phyloP scores from a whole-genome alignment of 2,113 vertebrate species.

The Megaceryle maxima region DNA sequence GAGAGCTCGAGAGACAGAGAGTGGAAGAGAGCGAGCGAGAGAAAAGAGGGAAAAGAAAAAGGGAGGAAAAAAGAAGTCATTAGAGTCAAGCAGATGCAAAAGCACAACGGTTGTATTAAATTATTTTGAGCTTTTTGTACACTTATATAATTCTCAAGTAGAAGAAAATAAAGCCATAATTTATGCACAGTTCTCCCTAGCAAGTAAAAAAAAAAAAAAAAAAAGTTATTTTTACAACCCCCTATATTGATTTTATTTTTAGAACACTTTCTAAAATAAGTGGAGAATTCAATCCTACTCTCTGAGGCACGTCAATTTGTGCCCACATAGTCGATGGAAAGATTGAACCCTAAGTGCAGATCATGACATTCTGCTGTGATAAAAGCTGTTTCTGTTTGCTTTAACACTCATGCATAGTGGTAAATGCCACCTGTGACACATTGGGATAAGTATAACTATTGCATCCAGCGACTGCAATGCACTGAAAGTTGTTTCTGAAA shows the following conservation, averaged over 20 bases:
- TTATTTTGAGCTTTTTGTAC: conserved; percentile 4
- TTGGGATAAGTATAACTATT: conserved; percentile 37
- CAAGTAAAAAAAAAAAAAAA: conserved; percentile 17
- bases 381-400: conserved; percentile 74
- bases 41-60: neutral
- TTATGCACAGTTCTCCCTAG: conserved; percentile 44
- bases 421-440: conserved; percentile 57
- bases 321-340: conserved; percentile 60
- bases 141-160: conserved; percentile 39
- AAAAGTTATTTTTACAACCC: conserved; percentile 53
- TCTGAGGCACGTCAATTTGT: conserved; percentile 67
- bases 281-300: conserved; percentile 55
- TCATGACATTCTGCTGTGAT: conserved; percentile 72
- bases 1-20: neutral
- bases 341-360: conserved; percentile 70
- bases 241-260: conserved; percentile 65
- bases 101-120: neutral
- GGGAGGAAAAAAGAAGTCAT: neutral
- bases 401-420: conserved; percentile 59
- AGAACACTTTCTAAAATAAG: conserved; percentile 69
- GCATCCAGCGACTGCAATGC: neutral
- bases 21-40: neutral
- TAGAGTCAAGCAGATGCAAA: neutral
- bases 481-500: conserved; percentile 33
- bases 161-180: conserved; percentile 51